phyloP scores from a whole-genome alignment of 2,797 vertebrate species.

The Chiropotes sagulatus region DNA sequence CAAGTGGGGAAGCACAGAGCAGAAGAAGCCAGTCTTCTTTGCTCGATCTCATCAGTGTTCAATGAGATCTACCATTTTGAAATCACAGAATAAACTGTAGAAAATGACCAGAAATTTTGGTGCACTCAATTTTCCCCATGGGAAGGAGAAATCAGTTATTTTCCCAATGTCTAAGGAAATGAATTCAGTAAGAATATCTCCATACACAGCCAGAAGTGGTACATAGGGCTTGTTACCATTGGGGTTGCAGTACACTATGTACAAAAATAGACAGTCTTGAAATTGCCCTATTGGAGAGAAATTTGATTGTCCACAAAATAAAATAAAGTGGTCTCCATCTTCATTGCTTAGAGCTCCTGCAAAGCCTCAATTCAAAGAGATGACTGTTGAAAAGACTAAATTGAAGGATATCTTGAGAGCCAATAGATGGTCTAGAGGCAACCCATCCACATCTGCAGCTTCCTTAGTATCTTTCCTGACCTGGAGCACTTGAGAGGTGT shows the following conservation, averaged over 20 bases:
- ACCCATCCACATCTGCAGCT: neutral
- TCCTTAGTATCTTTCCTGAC: neutral
- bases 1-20: neutral
- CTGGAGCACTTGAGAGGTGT: neutral
- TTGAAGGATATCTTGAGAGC: constrained; percentile 4
- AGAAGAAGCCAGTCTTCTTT: neutral
- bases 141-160: constrained; percentile 66
- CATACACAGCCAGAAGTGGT: neutral
- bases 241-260: neutral
- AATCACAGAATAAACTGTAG: constrained; percentile 46
- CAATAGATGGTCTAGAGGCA: neutral
- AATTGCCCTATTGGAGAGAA: constrained; percentile 67
- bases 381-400: constrained; percentile 28
- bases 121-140: constrained; percentile 53
- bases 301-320: constrained; percentile 65
- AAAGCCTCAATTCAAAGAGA: constrained; percentile 61
- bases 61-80: constrained; percentile 29
- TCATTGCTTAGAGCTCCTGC: constrained; percentile 48
- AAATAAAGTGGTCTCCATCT: constrained; percentile 67
- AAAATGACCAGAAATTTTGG: constrained; percentile 63
- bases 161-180: constrained; percentile 59
- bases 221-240: neutral
- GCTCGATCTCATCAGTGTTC: neutral
- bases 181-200: neutral
- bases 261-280: constrained; percentile 65